A percentile compares a stretch with the other conserved stretches of the same genome.
phyloP scores from a whole-genome alignment of 2,888 invertebrate species.

The Anoplius nigerrimus region DNA sequence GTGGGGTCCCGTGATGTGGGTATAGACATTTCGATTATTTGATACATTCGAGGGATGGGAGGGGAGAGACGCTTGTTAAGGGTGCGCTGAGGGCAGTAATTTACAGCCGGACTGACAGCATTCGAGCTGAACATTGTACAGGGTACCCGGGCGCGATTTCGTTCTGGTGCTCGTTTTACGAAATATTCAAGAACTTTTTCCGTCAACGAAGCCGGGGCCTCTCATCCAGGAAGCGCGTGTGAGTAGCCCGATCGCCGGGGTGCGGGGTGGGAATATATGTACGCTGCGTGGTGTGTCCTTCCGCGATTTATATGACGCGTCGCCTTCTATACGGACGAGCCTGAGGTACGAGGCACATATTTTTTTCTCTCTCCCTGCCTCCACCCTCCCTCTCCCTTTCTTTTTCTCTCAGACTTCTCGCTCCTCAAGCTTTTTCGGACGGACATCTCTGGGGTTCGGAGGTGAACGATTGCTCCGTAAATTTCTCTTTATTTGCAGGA shows the following conservation, averaged over 20 bases:
- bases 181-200: slow-evolving; percentile 49
- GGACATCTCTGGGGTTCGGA: too few species aligned
- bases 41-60: too few species aligned
- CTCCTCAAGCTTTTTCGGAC: neutral
- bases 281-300: slow-evolving; percentile 22
- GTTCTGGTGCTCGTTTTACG: slow-evolving; percentile 44
- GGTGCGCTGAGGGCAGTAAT: too few species aligned
- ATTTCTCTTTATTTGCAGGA: too few species aligned
- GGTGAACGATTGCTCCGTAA: too few species aligned
- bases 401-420: neutral
- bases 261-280: slow-evolving; percentile 21
- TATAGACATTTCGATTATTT: too few species aligned
- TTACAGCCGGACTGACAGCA: too few species aligned
- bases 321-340: slow-evolving; percentile 11
- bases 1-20: too few species aligned
- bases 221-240: slow-evolving; percentile 32
- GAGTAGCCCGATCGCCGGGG: slow-evolving; percentile 19
- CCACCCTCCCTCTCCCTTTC: neutral
- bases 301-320: slow-evolving; percentile 52
- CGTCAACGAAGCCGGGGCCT: slow-evolving; percentile 40
- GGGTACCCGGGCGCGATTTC: neutral
- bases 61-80: too few species aligned
- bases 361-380: neutral
- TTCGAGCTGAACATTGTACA: too few species aligned
- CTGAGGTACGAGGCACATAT: neutral